Evolutionary conservation across 2,113 vertebrate genomes (phyloP).

Genomic region (Tychaedon coryphoeus): DNA sequence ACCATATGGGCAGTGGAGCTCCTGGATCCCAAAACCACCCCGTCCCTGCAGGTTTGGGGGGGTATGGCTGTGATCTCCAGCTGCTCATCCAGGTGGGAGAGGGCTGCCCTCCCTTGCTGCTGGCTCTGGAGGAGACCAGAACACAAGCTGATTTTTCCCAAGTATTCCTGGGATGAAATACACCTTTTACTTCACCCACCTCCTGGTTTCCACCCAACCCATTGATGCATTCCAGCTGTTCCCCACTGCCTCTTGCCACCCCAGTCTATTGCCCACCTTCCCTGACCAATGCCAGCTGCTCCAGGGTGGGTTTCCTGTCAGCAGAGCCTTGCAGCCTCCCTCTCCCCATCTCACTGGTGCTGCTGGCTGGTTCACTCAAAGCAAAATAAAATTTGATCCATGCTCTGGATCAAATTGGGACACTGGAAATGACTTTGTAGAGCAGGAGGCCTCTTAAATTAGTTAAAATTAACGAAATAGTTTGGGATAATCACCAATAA

Average conservation of each 20-base stretch:
- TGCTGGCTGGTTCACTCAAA: background rate
- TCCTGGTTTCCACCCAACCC: background rate
- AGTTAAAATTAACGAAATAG: background rate
- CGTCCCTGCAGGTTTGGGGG: background rate
- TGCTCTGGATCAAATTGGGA: background rate
- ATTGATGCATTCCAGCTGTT: background rate
- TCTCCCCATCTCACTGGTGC: rapidly evolving
- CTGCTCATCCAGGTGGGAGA: rapidly evolving
- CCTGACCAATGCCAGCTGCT: background rate
- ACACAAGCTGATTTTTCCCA: background rate
- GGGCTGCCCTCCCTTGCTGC: background rate
- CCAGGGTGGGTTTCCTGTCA: rapidly evolving
- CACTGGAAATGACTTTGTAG: background rate
- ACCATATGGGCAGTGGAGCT: background rate
- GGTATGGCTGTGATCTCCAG: rapidly evolving
- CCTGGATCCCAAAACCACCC: rapidly evolving
- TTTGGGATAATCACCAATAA: background rate
- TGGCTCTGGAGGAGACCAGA: background rate
- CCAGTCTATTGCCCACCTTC: background rate
- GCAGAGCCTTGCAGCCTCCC: background rate
- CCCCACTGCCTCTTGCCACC: background rate
- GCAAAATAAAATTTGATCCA: rapidly evolving
- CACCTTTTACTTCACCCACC: background rate
- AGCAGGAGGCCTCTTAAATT: background rate
- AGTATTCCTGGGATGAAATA: background rate